These are phyloP conservation scores for Morelia viridis DNA, from an alignment of 2,797 vertebrate species.

Conservation along the genomic window DNA sequence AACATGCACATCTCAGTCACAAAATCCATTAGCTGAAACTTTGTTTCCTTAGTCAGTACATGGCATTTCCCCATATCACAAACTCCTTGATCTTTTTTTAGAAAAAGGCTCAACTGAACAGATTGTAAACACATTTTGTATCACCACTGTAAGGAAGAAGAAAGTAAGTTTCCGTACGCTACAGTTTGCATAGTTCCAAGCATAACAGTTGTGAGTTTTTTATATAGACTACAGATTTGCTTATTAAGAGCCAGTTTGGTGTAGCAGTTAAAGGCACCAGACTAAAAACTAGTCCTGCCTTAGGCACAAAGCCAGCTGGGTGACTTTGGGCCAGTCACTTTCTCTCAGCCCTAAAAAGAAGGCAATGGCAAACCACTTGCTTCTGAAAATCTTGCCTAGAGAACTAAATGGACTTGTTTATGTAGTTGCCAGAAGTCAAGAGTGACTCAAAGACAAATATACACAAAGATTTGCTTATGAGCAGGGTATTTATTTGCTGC, in stretches of 20 bases:
- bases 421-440: not conserved
- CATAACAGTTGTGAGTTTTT: not conserved
- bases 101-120: conserved; percentile 9
- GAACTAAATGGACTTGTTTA: not conserved
- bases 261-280: not conserved
- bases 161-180: not conserved
- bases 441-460: not conserved
- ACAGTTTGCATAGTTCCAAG: not conserved
- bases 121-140: not conserved
- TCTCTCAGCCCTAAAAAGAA: not conserved
- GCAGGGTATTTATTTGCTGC: not conserved
- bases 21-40: not conserved
- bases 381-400: not conserved
- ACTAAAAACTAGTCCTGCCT: not conserved
- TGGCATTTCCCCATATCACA: not conserved
- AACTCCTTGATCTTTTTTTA: not conserved
- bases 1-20: not conserved
- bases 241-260: not conserved
- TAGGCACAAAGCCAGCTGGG: not conserved
- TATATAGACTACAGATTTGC: not conserved
- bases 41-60: not conserved
- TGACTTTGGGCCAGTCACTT: not conserved
- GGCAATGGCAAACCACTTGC: not conserved
- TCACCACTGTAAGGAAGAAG: not conserved
- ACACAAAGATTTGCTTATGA: not conserved